Percentiles rank a stretch among this genome's conserved stretches.
These are phyloP conservation scores for Limonius californicus DNA, from an alignment of 1,140 invertebrate species.

Conservation along the genomic window DNA sequence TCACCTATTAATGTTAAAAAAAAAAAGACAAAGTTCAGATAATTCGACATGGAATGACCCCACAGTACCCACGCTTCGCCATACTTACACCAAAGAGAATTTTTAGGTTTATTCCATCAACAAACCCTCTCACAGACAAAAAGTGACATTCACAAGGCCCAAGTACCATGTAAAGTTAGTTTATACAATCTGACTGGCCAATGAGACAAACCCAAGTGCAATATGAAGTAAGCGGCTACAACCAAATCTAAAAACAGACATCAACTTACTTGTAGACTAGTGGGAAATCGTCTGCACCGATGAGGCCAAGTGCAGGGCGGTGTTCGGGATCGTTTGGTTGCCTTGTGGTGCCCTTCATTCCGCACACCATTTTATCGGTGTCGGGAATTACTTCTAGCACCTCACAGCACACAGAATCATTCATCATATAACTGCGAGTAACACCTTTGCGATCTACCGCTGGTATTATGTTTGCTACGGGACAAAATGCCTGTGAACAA, in stretches of 20 bases:
- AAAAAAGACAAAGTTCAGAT: no score
- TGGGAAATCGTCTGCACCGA: conserved; percentile 80
- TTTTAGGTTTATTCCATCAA: no score
- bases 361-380: conserved; percentile 80
- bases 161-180: no score
- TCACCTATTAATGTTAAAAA: no score
- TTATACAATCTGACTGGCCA: no score
- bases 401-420: conserved; percentile 83
- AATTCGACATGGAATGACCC: no score
- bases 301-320: conserved; percentile 73
- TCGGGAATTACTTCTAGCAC: conserved; percentile 82
- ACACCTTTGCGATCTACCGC: conserved; percentile 78
- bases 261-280: conserved; percentile 77
- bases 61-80: no score
- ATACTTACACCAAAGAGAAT: no score
- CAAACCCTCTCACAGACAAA: no score
- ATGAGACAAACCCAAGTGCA: no score
- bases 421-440: conserved; percentile 71
- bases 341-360: conserved; percentile 74
- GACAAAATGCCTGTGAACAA: conserved; percentile 70
- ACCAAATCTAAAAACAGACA: not conserved
- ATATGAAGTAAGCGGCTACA: not conserved
- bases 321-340: conserved; percentile 61
- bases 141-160: no score
- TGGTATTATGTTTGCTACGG: conserved; percentile 65